Evolutionary conservation across 2,888 invertebrate genomes (phyloP).

Genomic region (Cosmorhoe ocellata): DNA sequence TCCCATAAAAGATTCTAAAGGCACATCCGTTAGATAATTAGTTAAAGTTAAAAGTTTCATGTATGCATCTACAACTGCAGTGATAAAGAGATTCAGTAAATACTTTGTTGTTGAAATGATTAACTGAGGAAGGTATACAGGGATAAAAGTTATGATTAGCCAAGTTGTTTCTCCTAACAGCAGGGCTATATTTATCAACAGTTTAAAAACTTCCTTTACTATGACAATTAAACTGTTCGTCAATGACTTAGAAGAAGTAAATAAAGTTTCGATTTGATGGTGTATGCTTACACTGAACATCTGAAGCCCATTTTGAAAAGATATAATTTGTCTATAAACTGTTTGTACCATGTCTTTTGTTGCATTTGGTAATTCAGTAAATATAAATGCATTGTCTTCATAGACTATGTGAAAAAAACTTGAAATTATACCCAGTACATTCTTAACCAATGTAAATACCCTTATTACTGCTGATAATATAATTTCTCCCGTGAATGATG

Average conservation of each 20-base stretch:
- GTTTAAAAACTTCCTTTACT: slow-evolving; percentile 50
- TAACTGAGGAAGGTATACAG: slow-evolving; percentile 65
- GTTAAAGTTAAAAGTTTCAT: slow-evolving; percentile 64
- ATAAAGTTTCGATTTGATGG: slow-evolving; percentile 39
- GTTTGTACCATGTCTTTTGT: slow-evolving; percentile 37
- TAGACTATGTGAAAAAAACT: slow-evolving; percentile 68
- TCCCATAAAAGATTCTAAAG: slow-evolving; percentile 71
- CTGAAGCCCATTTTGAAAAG: slow-evolving; percentile 44
- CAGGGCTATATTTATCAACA: slow-evolving; percentile 56
- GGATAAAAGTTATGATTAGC: slow-evolving; percentile 69
- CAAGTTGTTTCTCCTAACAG: slow-evolving; percentile 66
- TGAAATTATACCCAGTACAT: slow-evolving; percentile 44
- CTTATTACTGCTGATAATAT: slow-evolving; percentile 56
- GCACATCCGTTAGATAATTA: slow-evolving; percentile 74
- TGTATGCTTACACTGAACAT: slow-evolving; percentile 39
- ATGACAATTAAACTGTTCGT: slow-evolving; percentile 44
- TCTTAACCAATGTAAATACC: slow-evolving; percentile 43
- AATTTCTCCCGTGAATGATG: slow-evolving; percentile 64
- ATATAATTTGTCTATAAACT: slow-evolving; percentile 24
- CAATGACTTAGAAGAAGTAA: slow-evolving; percentile 44
- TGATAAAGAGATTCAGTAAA: slow-evolving; percentile 43
- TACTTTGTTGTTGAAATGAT: slow-evolving; percentile 46
- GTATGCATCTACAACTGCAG: slow-evolving; percentile 52
- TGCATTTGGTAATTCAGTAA: slow-evolving; percentile 65
- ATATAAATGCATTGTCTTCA: slow-evolving; percentile 66